Conservation (phyloP, 1,140 invertebrate species). For the Melanaphis sacchari region DNA sequence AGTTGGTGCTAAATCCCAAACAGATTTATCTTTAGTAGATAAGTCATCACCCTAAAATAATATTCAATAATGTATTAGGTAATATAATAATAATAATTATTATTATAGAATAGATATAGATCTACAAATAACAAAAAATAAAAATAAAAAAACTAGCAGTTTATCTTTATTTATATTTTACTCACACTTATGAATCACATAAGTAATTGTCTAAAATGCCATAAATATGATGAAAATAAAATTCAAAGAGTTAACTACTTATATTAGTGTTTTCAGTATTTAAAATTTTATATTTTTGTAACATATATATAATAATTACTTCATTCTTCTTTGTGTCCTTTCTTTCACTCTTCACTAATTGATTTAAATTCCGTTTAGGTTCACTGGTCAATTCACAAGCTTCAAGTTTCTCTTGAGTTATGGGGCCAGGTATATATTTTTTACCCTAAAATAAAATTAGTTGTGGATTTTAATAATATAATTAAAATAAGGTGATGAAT, state of each 20-base stretch:
- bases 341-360: slow-evolving; percentile 64
- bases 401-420: slow-evolving; percentile 71
- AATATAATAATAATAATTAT: too few relatives aligned
- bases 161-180: neutral
- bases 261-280: neutral
- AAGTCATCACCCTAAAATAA: slow-evolving; percentile 46
- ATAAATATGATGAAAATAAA: too few relatives aligned
- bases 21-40: slow-evolving; percentile 19
- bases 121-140: neutral
- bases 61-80: neutral
- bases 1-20: slow-evolving; percentile 47
- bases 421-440: slow-evolving; percentile 69
- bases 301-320: neutral
- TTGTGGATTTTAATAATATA: neutral
- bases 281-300: neutral
- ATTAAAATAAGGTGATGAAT: neutral
- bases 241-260: neutral
- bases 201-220: too few relatives aligned
- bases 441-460: slow-evolving; percentile 9
- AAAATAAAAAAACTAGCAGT: neutral
- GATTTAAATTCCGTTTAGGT: slow-evolving; percentile 67
- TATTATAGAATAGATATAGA: neutral
- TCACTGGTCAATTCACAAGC: slow-evolving; percentile 69
- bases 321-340: slow-evolving; percentile 47
- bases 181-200: neutral